These are phyloP conservation scores for Drosophila stalkeri DNA, from an alignment of 2,888 invertebrate species.

Conservation along the genomic window DNA sequence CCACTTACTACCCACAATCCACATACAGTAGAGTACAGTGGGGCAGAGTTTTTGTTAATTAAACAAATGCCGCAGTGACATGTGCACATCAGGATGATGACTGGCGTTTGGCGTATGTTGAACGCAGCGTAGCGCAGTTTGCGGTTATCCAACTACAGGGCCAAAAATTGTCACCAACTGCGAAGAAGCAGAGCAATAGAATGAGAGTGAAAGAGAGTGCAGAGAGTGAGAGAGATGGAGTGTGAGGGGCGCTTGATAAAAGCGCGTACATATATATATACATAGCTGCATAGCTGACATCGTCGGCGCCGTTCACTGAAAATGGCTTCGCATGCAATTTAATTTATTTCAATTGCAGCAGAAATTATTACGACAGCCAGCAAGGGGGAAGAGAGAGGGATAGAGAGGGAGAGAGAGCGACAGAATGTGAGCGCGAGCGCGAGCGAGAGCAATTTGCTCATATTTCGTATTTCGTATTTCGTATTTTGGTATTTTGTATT, in stretches of 20 bases:
- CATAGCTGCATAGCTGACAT: slow-evolving; percentile 43
- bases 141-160: slow-evolving; percentile 74
- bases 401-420: background rate
- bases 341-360: slow-evolving; percentile 79
- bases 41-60: slow-evolving; percentile 74
- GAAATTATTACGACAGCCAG: slow-evolving; percentile 70
- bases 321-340: slow-evolving; percentile 73
- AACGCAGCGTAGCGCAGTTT: slow-evolving; percentile 54
- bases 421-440: background rate
- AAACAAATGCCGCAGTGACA: slow-evolving; percentile 81
- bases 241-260: slow-evolving; percentile 38
- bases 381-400: background rate
- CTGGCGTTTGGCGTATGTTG: slow-evolving; percentile 65
- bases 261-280: slow-evolving; percentile 45
- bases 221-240: background rate
- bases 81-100: slow-evolving; percentile 78
- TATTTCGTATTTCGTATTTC: slow-evolving; percentile 25
- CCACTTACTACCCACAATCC: slow-evolving; percentile 75
- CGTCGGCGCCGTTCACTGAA: slow-evolving; percentile 49
- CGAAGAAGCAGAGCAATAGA: background rate
- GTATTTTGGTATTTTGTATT: slow-evolving; percentile 25
- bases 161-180: slow-evolving; percentile 18
- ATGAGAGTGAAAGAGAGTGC: background rate
- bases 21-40: slow-evolving; percentile 13
- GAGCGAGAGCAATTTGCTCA: slow-evolving; percentile 60